Percentiles rank a stretch among this genome's conserved stretches.
These are phyloP conservation scores for Drosophila eugracilis DNA, from an alignment of 1,140 invertebrate species.

Conservation along the genomic window DNA sequence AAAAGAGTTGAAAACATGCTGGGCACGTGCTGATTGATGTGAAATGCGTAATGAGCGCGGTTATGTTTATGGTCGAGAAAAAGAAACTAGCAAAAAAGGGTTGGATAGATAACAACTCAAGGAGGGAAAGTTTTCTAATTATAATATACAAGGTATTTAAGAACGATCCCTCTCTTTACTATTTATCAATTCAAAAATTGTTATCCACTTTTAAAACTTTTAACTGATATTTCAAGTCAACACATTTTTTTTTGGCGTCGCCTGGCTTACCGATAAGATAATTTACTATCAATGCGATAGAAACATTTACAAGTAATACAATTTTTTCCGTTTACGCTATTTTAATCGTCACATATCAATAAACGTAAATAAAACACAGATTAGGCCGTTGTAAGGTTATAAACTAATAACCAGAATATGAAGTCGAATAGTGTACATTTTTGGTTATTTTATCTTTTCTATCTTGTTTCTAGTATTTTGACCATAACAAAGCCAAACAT, in stretches of 20 bases:
- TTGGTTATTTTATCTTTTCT: too few species aligned
- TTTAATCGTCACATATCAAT: background rate
- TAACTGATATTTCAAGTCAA: background rate
- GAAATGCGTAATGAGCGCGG: constrained; percentile 80
- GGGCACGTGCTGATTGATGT: constrained; percentile 81
- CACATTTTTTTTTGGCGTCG: background rate
- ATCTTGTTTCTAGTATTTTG: too few species aligned
- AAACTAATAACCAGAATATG: too few species aligned
- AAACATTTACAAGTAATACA: constrained; percentile 11
- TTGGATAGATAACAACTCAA: constrained; percentile 58
- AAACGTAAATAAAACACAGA: background rate
- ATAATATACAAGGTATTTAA: constrained; percentile 60
- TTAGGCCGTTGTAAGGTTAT: background rate
- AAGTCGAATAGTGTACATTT: too few species aligned
- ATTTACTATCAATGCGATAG: constrained; percentile 1
- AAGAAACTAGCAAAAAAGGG: constrained; percentile 24
- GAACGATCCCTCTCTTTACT: too few species aligned
- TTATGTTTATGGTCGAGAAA: constrained; percentile 54
- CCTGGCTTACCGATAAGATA: constrained; percentile 16
- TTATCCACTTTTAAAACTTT: background rate
- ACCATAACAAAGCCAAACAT: too few species aligned
- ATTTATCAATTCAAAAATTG: background rate
- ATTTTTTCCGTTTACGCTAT: background rate
- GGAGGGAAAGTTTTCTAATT: constrained; percentile 70
- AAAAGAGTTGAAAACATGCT: constrained; percentile 74